phyloP scores from a whole-genome alignment of 2,797 vertebrate genomes.

The Cossypha heuglini region DNA sequence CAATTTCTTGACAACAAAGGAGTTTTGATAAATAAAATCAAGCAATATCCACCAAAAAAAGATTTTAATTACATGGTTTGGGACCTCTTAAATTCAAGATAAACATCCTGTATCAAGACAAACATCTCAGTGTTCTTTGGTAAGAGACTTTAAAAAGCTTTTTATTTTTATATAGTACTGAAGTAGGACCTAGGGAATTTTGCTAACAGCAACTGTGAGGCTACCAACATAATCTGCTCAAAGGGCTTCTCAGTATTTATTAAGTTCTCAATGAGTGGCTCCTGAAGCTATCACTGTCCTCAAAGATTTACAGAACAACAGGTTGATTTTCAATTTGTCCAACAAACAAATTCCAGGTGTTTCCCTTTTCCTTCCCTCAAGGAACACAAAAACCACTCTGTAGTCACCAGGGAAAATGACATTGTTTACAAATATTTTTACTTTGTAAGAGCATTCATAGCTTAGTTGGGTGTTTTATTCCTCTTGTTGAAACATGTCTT shows the following conservation, averaged over 20 bases:
- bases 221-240: not conserved
- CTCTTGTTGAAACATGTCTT: not conserved
- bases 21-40: not conserved
- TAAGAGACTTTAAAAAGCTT: not conserved
- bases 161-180: not conserved
- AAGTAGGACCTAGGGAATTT: not conserved
- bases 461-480: not conserved
- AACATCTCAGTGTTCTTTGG: not conserved
- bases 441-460: not conserved
- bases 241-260: not conserved
- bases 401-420: not conserved
- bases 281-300: not conserved
- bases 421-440: constrained; percentile 27
- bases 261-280: not conserved
- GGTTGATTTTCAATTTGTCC: constrained; percentile 22
- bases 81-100: not conserved
- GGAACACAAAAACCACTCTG: not conserved
- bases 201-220: not conserved
- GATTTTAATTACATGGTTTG: not conserved
- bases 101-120: not conserved
- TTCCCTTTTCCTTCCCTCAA: constrained; percentile 44
- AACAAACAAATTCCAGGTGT: constrained; percentile 42
- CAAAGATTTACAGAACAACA: not conserved
- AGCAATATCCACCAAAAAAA: not conserved
- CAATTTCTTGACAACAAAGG: not conserved